Percentiles rank a stretch among this genome's conserved stretches.
Evolutionary conservation across 1,140 invertebrate species (phyloP).

Genomic region (Nixonia krombeini): DNA sequence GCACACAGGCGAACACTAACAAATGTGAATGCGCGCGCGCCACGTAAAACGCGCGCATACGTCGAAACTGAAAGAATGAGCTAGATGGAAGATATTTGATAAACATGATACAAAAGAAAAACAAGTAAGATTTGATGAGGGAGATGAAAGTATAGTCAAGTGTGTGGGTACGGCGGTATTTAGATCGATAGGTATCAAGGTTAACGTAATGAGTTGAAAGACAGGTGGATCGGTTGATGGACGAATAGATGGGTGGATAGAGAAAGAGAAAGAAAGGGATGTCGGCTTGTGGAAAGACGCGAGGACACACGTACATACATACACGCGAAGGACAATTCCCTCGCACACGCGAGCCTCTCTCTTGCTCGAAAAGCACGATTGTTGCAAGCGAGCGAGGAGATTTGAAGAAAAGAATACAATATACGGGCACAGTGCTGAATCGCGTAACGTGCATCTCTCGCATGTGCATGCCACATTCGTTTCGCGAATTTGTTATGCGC

Average conservation of each 20-base stretch:
- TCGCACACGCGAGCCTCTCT: slow-evolving; percentile 25
- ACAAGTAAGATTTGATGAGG: background rate
- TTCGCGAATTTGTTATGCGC: no score
- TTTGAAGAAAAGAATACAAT: background rate
- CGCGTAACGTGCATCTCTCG: background rate
- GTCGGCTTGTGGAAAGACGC: slow-evolving; percentile 24
- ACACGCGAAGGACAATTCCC: slow-evolving; percentile 52
- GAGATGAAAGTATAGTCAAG: no score
- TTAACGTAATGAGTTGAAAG: background rate
- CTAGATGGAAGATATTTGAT: slow-evolving; percentile 16
- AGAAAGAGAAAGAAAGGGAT: slow-evolving; percentile 37
- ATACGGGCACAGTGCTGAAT: background rate
- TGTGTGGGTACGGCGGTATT: background rate
- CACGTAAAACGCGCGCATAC: slow-evolving; percentile 43
- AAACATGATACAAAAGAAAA: slow-evolving; percentile 17
- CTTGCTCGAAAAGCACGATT: slow-evolving; percentile 30
- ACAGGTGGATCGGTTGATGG: slow-evolving; percentile 22
- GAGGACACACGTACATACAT: slow-evolving; percentile 36
- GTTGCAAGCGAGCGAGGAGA: slow-evolving; percentile 3
- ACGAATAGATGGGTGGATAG: slow-evolving; percentile 26
- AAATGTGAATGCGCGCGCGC: slow-evolving; percentile 28
- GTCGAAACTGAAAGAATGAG: slow-evolving; percentile 30
- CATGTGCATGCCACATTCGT: background rate
- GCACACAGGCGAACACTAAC: slow-evolving; percentile 17
- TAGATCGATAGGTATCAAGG: background rate